Conservation (phyloP, 2,113 vertebrate species). For the Nerophis lumbriciformis region DNA sequence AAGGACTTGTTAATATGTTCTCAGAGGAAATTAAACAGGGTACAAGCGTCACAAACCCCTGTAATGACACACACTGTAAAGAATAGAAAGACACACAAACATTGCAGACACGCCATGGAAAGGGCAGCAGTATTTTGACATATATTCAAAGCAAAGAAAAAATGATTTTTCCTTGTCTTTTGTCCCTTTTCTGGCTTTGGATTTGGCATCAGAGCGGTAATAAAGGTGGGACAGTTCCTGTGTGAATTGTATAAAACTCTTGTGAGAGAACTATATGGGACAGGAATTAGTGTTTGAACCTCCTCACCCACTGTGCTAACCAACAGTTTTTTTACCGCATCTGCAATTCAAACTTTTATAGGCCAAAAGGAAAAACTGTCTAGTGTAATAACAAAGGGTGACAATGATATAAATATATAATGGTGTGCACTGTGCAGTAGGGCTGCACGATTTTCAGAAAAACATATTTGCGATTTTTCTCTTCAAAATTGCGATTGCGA, state of each 20-base stretch:
- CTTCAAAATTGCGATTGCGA: too few relatives aligned
- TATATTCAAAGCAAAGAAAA: too few relatives aligned
- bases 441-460: too few relatives aligned
- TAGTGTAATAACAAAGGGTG: too few relatives aligned
- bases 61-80: neutral
- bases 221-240: too few relatives aligned
- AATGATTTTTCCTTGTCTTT: too few relatives aligned
- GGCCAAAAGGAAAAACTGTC: neutral
- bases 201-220: too few relatives aligned
- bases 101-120: neutral
- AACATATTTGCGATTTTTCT: too few relatives aligned
- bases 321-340: neutral
- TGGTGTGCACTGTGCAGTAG: neutral
- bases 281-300: neutral
- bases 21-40: neutral
- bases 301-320: neutral
- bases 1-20: neutral
- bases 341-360: neutral
- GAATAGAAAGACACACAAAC: neutral
- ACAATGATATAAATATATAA: neutral
- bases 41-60: neutral
- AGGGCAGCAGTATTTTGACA: neutral
- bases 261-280: neutral
- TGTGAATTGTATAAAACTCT: slow-evolving; percentile 1
- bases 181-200: too few relatives aligned